Conservation (phyloP, 2,797 vertebrate species). For the Enoplosus armatus region DNA sequence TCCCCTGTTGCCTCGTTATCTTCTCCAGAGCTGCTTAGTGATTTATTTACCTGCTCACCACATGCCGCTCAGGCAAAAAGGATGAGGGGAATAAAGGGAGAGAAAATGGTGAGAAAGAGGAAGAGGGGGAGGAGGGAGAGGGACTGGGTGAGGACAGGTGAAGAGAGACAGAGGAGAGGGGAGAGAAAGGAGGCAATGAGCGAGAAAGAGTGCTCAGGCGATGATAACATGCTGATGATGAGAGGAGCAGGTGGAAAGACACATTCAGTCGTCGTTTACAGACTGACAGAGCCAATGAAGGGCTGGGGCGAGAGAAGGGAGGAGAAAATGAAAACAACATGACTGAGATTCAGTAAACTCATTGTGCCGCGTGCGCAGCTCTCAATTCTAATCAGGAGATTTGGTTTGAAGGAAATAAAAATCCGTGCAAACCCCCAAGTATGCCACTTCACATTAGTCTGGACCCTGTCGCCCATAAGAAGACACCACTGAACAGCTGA, state of each 20-base stretch:
- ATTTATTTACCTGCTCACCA: constrained; percentile 86
- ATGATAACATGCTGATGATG: constrained; percentile 68
- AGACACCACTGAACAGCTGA: constrained; percentile 51
- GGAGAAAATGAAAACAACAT: constrained; percentile 64
- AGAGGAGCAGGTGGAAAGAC: constrained; percentile 77
- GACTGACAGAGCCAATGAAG: constrained; percentile 66
- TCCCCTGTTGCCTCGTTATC: constrained; percentile 86
- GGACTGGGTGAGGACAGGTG: constrained; percentile 53
- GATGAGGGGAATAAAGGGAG: constrained; percentile 50
- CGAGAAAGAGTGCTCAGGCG: constrained; percentile 58
- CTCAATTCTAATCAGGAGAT: constrained; percentile 63
- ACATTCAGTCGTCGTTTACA: constrained; percentile 65
- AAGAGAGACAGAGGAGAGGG: constrained; percentile 50
- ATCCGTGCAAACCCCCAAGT: constrained; percentile 49
- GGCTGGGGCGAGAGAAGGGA: constrained; percentile 26
- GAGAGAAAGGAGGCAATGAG: constrained; percentile 56
- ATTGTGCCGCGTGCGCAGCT: constrained; percentile 13
- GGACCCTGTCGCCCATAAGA: constrained; percentile 39
- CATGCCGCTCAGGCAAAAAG: constrained; percentile 71
- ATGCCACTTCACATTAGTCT: constrained; percentile 65
- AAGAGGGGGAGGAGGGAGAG: neutral
- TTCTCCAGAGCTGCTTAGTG: constrained; percentile 82
- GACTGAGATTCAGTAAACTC: constrained; percentile 55
- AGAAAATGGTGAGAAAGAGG: constrained; percentile 43
- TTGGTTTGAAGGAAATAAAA: constrained; percentile 64